Base-by-base conservation (phyloP, 2,888 invertebrate genomes). In the Drosophila maculinotata region DNA sequence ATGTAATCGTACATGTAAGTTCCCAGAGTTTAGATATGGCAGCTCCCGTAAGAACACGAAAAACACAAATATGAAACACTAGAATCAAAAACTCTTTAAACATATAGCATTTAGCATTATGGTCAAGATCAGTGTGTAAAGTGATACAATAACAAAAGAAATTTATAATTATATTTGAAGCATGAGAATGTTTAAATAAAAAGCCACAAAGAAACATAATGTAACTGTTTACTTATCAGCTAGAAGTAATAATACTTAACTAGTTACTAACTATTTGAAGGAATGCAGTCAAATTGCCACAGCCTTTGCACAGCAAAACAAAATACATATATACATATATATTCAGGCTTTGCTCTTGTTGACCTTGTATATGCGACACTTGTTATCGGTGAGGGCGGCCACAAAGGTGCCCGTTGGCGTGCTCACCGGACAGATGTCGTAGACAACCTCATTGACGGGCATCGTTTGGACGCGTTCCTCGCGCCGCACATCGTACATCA, bases 381-480 rank as follows among this genome's bases (percentile, higher is more conserved):
- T 93, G 10, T 93, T 93, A 54, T 94, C 94, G 0, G 95, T 95
- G 5, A 96, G 90, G 0, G 95, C 93, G 0, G 94, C 94, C 47
- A 96, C 86, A 69, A 93, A 92, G 2, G 92, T 92, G 23, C 89
- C 91, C 35, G 93, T 92, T 17, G 76, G 58, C 17, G 92, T 92
- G 54, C 93, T 92, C 5, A 95, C 92, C 0, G 94, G 93, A 71
- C 94, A 93, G 28, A 95, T 92, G 82, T 96, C 96, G 23, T 95
- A 89, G 8, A 96, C 93, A 0, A 94, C 93, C 69, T 95, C 95
- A 0, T 93, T 92, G 0, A 94, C 93, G 0, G 94, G 93, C 48
- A 96, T 82, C 0, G 93, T 93, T 80, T 88, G 93, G 62, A 90
- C 92, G 90, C 91, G 93, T 87, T 90, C 93, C 14, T 93, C 93